A percentile compares a stretch with the other conserved stretches of the same genome.
phyloP scores from a whole-genome alignment of 2,113 vertebrate species.

The Phasianus colchicus region DNA sequence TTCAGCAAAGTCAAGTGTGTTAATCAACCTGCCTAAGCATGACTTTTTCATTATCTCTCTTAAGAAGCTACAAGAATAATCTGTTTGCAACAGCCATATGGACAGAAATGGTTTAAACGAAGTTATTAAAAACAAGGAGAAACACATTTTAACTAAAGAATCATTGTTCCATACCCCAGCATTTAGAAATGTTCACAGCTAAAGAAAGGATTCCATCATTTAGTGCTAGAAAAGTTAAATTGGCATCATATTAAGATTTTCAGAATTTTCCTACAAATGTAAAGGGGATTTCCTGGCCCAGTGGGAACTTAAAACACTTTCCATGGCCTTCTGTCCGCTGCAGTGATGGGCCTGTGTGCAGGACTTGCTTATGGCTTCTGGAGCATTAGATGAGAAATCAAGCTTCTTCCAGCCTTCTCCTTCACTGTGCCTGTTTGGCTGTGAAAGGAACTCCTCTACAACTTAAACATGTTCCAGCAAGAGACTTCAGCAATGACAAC shows the following conservation, averaged over 20 bases:
- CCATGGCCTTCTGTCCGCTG: neutral
- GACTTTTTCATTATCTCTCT: neutral
- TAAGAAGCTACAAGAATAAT: neutral
- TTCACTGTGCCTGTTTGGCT: accelerated
- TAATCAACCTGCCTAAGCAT: neutral
- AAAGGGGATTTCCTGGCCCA: neutral
- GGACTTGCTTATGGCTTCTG: neutral
- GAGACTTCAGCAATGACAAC: neutral
- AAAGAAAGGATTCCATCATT: neutral
- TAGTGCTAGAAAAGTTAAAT: neutral
- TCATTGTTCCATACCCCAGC: neutral
- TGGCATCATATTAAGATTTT: neutral
- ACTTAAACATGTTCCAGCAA: neutral
- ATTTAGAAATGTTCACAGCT: neutral
- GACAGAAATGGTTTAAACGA: neutral
- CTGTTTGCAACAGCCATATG: neutral
- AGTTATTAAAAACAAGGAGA: neutral
- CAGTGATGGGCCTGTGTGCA: neutral
- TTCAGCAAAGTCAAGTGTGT: neutral
- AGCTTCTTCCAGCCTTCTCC: neutral
- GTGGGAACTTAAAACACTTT: neutral
- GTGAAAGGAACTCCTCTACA: neutral
- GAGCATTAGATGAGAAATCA: neutral
- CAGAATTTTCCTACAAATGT: neutral
- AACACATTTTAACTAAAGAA: neutral